phyloP scores from a whole-genome alignment of 2,113 vertebrate genomes.

The Ariopsis seemanni region DNA sequence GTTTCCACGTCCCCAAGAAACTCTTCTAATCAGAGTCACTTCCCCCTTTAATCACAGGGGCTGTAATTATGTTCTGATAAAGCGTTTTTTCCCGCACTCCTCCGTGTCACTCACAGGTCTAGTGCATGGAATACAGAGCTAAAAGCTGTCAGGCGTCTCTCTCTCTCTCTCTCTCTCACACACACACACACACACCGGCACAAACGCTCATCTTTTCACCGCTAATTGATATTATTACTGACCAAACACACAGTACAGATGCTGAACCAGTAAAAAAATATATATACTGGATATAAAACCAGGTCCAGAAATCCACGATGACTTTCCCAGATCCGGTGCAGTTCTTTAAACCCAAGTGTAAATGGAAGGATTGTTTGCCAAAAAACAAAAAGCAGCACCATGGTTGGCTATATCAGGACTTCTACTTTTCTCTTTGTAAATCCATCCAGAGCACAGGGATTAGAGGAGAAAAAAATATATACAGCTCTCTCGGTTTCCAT shows the following conservation, averaged over 20 bases:
- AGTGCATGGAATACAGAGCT: conserved; percentile 72
- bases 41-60: conserved; percentile 76
- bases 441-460: conserved; percentile 64
- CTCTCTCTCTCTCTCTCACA: no score
- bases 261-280: conserved; percentile 22
- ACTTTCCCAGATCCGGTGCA: conserved; percentile 66
- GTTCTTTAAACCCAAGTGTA: conserved; percentile 80
- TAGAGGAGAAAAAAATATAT: conserved; percentile 60
- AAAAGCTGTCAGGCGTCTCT: conserved; percentile 66
- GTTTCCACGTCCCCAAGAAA: conserved; percentile 68
- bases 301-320: conserved; percentile 48
- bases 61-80: conserved; percentile 80
- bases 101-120: conserved; percentile 75
- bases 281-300: conserved; percentile 41
- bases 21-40: conserved; percentile 78
- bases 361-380: conserved; percentile 62
- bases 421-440: conserved; percentile 71
- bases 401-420: conserved; percentile 56
- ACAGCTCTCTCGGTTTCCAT: conserved; percentile 66
- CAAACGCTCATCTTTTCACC: conserved; percentile 64
- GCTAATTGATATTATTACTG: conserved; percentile 74
- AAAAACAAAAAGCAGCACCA: conserved; percentile 57
- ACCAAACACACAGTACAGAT: conserved; percentile 65
- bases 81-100: conserved; percentile 69
- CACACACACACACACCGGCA: conserved; percentile 50